Conservation (phyloP, 1,140 invertebrate species). For the Luehdorfia chinensis region DNA sequence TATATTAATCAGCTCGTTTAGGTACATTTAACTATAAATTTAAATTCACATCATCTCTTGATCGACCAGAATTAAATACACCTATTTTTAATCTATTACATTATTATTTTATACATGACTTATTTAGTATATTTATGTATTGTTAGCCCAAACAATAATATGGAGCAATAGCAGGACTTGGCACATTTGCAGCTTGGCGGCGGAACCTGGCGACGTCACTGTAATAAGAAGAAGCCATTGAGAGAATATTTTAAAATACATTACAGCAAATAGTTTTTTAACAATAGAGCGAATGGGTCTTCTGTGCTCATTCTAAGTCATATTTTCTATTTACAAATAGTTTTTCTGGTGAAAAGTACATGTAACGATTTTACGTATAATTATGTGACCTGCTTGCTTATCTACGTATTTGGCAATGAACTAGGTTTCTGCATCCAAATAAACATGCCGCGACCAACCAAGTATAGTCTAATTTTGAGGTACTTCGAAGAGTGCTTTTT, state of each 20-base stretch:
- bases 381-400: too few relatives aligned
- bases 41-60: slow-evolving; percentile 45
- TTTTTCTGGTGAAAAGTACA: background rate
- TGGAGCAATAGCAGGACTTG: slow-evolving; percentile 48
- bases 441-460: too few relatives aligned
- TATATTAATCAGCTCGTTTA: slow-evolving; percentile 67
- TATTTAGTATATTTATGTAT: slow-evolving; percentile 43
- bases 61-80: slow-evolving; percentile 45
- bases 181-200: slow-evolving; percentile 47
- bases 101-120: slow-evolving; percentile 29
- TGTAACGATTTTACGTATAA: background rate
- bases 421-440: too few relatives aligned
- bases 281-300: slow-evolving; percentile 11
- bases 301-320: background rate
- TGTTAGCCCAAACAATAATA: slow-evolving; percentile 54
- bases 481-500: too few relatives aligned
- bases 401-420: background rate
- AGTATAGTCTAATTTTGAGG: too few relatives aligned
- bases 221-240: slow-evolving; percentile 39
- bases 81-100: slow-evolving; percentile 42
- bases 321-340: slow-evolving; percentile 1
- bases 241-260: slow-evolving; percentile 26
- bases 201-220: slow-evolving; percentile 62
- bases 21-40: slow-evolving; percentile 52
- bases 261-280: slow-evolving; percentile 22